Evolutionary conservation across 2,888 invertebrate genomes (phyloP).

Genomic region (Archaeoteleia sp.): DNA sequence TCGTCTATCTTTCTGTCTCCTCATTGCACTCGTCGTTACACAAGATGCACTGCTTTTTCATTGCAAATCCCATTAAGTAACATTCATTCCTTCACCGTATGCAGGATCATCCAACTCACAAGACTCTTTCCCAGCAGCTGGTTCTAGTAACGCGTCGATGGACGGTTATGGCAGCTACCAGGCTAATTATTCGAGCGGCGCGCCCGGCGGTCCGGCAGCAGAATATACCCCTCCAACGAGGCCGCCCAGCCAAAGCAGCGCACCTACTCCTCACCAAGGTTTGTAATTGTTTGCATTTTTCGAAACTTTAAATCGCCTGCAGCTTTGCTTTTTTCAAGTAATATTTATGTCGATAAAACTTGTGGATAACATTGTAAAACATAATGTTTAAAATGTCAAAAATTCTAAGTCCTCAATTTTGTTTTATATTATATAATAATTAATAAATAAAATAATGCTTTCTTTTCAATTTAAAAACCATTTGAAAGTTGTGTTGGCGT

Average conservation of each 20-base stretch:
- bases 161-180: constrained; percentile 85
- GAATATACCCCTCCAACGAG: constrained; percentile 82
- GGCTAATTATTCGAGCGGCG: constrained; percentile 79
- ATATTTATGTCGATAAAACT: too few species aligned
- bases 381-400: too few species aligned
- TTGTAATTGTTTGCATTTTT: too few species aligned
- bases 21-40: background rate
- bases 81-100: constrained; percentile 54
- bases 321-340: too few species aligned
- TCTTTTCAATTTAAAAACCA: constrained; percentile 2
- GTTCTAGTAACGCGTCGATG: constrained; percentile 83
- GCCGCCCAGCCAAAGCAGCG: constrained; percentile 82
- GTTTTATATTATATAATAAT: too few species aligned
- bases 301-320: too few species aligned
- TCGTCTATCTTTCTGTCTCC: constrained; percentile 7
- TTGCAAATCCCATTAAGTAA: constrained; percentile 53
- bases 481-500: too few species aligned
- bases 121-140: constrained; percentile 90
- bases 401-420: too few species aligned
- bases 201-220: constrained; percentile 78
- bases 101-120: constrained; percentile 91
- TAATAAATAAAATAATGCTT: background rate
- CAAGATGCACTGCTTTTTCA: constrained; percentile 44
- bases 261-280: constrained; percentile 82
- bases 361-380: too few species aligned